Percentiles rank a stretch among this genome's conserved stretches.
Evolutionary conservation across 2,888 invertebrate genomes (phyloP).

Genomic region (Gymnocheta viridis): DNA sequence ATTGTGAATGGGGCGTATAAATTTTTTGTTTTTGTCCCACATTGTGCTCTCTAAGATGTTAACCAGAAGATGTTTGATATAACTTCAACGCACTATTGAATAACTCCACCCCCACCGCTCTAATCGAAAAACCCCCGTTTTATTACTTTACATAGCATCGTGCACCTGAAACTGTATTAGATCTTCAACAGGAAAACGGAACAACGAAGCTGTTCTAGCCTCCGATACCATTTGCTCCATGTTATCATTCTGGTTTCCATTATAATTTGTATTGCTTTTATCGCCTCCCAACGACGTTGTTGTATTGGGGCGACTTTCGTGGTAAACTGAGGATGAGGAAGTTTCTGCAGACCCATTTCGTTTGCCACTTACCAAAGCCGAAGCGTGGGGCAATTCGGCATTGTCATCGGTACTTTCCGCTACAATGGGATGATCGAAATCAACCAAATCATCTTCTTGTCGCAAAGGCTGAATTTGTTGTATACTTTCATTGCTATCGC

Average conservation of each 20-base stretch:
- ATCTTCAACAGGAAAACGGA: conserved; percentile 81
- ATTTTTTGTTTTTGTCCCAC: too few species aligned
- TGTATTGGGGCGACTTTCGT: conserved; percentile 57
- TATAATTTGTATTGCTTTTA: conserved; percentile 63
- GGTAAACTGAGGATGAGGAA: conserved; percentile 50
- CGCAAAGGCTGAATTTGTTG: conserved; percentile 44
- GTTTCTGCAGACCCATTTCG: conserved; percentile 61
- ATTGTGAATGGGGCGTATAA: too few species aligned
- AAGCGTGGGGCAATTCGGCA: conserved; percentile 72
- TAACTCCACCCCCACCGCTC: not conserved
- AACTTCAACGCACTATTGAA: not conserved
- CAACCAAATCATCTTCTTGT: conserved; percentile 73
- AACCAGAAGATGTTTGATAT: not conserved
- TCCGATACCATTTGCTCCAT: conserved; percentile 78
- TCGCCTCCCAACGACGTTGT: not conserved
- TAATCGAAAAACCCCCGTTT: not conserved
- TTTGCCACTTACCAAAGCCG: conserved; percentile 72
- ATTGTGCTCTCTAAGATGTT: too few species aligned
- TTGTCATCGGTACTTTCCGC: conserved; percentile 69
- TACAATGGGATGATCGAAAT: conserved; percentile 79
- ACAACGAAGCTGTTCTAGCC: conserved; percentile 78
- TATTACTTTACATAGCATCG: conserved; percentile 76
- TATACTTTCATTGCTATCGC: conserved; percentile 71
- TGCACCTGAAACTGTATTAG: conserved; percentile 80
- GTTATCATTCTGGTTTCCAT: conserved; percentile 67